Evolutionary conservation across 2,888 invertebrate species (phyloP).

Genomic region (Margaritifera margaritifera): DNA sequence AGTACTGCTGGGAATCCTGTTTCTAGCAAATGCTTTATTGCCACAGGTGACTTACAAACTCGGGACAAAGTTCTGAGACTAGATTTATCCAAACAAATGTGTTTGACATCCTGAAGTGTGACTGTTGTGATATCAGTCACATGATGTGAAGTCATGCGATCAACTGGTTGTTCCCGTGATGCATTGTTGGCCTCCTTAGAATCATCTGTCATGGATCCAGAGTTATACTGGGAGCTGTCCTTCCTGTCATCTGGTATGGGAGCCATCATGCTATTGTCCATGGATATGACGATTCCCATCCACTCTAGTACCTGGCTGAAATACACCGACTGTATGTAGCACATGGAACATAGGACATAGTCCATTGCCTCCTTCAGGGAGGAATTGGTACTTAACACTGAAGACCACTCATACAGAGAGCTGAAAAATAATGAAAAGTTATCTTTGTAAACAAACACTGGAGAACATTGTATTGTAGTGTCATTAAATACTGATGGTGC

Average conservation of each 20-base stretch:
- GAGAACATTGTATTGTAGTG: neutral
- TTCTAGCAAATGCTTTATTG: slow-evolving; percentile 83
- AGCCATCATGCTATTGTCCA: slow-evolving; percentile 74
- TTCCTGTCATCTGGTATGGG: slow-evolving; percentile 78
- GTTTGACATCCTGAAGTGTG: slow-evolving; percentile 56
- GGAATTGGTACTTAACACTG: slow-evolving; percentile 80
- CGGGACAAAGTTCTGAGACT: slow-evolving; percentile 85
- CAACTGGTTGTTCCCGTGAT: slow-evolving; percentile 17
- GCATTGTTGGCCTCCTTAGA: slow-evolving; percentile 68
- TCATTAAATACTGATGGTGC: neutral
- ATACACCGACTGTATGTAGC: slow-evolving; percentile 85
- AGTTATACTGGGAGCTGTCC: slow-evolving; percentile 63
- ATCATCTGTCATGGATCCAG: slow-evolving; percentile 74
- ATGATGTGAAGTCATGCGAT: slow-evolving; percentile 11
- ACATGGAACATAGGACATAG: slow-evolving; percentile 88
- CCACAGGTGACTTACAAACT: slow-evolving; percentile 86
- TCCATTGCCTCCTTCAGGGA: slow-evolving; percentile 87
- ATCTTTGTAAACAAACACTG: neutral
- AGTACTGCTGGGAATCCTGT: slow-evolving; percentile 79
- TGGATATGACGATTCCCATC: slow-evolving; percentile 76
- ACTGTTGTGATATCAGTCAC: slow-evolving; percentile 33
- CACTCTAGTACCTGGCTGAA: slow-evolving; percentile 84
- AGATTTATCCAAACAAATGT: slow-evolving; percentile 62
- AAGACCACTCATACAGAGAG: slow-evolving; percentile 84
- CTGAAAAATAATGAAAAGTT: slow-evolving; percentile 65